Percentiles rank a stretch among this genome's conserved stretches.
Evolutionary conservation across 2,797 vertebrate genomes (phyloP).

Genomic region (Muraenolepis orangiensis): DNA sequence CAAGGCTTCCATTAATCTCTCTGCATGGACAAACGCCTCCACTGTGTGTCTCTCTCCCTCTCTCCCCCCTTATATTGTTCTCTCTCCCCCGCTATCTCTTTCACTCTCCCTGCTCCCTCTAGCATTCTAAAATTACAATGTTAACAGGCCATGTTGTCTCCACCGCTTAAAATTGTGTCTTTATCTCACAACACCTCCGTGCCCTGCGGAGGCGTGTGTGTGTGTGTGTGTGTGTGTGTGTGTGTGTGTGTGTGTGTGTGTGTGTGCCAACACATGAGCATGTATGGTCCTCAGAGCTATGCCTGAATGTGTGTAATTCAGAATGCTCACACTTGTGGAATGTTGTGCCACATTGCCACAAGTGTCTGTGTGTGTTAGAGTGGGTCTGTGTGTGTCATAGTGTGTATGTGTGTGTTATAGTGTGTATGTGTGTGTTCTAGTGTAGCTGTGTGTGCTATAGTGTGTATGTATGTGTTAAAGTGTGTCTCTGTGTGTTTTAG

Average conservation of each 20-base stretch:
- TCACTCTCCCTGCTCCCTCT: not conserved
- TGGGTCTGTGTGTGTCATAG: not conserved
- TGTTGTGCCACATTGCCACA: not conserved
- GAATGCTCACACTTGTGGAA: slow-evolving; percentile 4
- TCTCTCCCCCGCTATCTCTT: not conserved
- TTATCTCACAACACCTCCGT: slow-evolving; percentile 17
- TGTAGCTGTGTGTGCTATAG: not conserved
- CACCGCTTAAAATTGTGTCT: slow-evolving; percentile 6
- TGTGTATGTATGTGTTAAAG: not conserved
- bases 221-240: not conserved
- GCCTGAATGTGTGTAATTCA: not conserved
- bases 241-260: slow-evolving; percentile 1
- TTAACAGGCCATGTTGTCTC: slow-evolving; percentile 8
- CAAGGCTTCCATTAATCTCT: not conserved
- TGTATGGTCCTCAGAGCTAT: not conserved
- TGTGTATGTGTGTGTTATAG: slow-evolving; percentile 5
- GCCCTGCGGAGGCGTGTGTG: not conserved
- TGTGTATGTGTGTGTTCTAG: not conserved
- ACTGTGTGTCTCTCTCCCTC: not conserved
- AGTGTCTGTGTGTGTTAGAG: not conserved
- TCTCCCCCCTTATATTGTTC: not conserved
- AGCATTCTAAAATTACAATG: slow-evolving; percentile 6
- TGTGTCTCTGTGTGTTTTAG: not conserved
- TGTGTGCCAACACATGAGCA: not conserved
- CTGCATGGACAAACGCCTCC: not conserved